Conservation (phyloP, 1,140 invertebrate species). For the Lepeophtheirus salmonis region DNA sequence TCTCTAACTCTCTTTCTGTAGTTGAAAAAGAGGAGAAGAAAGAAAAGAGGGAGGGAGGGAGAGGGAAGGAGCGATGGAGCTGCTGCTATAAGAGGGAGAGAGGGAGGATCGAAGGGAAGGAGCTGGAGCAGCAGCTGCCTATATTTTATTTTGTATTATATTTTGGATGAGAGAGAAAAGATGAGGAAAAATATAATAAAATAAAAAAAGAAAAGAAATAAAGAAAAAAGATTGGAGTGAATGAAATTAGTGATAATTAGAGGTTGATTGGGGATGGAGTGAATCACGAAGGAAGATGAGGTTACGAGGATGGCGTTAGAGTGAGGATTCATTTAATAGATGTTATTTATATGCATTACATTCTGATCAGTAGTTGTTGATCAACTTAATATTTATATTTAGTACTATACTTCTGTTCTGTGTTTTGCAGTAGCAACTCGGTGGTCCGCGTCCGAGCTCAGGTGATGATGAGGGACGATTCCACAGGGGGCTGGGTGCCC, state of each 20-base stretch:
- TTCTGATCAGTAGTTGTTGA: too few species aligned
- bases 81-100: slow-evolving; percentile 12
- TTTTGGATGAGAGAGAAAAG: too few species aligned
- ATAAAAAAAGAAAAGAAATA: too few species aligned
- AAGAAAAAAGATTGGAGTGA: too few species aligned
- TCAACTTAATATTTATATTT: too few species aligned
- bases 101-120: slow-evolving; percentile 5
- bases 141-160: too few species aligned
- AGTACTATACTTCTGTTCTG: too few species aligned
- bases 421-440: slow-evolving; percentile 54
- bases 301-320: neutral
- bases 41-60: slow-evolving; percentile 1
- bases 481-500: slow-evolving; percentile 83
- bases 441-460: slow-evolving; percentile 89
- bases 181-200: too few species aligned
- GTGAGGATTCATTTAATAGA: slow-evolving; percentile 12
- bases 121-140: too few species aligned
- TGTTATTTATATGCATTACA: too few species aligned
- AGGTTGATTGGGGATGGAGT: too few species aligned
- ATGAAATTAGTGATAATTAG: too few species aligned
- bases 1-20: slow-evolving; percentile 10
- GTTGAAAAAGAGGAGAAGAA: neutral
- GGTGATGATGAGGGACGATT: slow-evolving; percentile 94
- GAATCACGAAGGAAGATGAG: neutral
- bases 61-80: neutral